Evolutionary conservation across 2,888 invertebrate species (phyloP), one percentile per base, ranked within the genome.

Genomic region (Nemotelus nigrinus): DNA sequence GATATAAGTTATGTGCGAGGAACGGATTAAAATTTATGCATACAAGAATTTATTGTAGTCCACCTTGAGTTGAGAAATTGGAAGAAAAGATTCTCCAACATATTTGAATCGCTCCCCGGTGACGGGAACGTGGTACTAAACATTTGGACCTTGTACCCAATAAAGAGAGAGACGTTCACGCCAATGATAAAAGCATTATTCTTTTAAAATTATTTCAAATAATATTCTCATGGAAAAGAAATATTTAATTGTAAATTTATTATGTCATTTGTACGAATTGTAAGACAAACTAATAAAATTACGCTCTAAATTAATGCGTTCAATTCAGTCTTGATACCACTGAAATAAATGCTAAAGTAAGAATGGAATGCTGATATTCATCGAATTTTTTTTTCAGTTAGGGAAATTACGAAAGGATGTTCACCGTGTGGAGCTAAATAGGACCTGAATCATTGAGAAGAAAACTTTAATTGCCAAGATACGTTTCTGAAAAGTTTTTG

Each of bases 1-100:
- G 72, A 72, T 72, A 58, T 72, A 72, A 72, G 58, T 72, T 72
- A 72, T 72, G 58, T 45, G 39, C 58, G 72, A 72, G 47, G 25
- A 60, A 72, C 58, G 72, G 72, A 72, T 72, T 72, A 72, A 72
- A 72, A 72, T 72, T 72, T 72, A 72, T 72, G 58, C 72, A 72
- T 45, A 5, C 72, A 8, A 58, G 50, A 68, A 68, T 68, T 68
- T 68, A 68, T 68, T 25, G 68, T 44, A 53, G n/a, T 53, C 68
- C 53, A 68, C 48, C 68, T 48, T 10, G 6, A 50, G 45, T 25
- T 1, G n/a, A n/a, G 58, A 1, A 58, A 58, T 25, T 58, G 41
- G 25, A 39, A n/a, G 63, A 41, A 68, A 68, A 48, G 53, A 53
- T 68, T 39, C 50, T 68, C 4, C 5, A 25, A 25, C 68, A 50